Evolutionary conservation across 2,888 invertebrate species (phyloP), one percentile per base, ranked within the genome.

Genomic region (Pardosa pseudoannulata): DNA sequence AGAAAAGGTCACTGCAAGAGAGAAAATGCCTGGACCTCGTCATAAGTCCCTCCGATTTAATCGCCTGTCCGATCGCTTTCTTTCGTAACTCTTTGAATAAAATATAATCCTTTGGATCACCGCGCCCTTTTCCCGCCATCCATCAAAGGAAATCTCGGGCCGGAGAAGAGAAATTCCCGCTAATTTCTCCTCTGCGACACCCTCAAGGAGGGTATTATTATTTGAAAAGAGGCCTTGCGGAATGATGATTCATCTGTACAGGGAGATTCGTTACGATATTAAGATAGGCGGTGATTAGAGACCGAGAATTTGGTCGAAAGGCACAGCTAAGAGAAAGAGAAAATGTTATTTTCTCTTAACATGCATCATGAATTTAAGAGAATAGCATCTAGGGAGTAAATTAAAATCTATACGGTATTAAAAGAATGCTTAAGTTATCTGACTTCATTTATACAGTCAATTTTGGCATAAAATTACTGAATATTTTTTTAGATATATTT

Each of bases 171-270:
- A 46, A n/a, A 13, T 11, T 46, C 5, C 2, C 56, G 56, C 23
- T 56, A 56, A 56, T 56, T 56, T 56, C 56, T 56, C 56, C 1
- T 56, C 56, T 56, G 56, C 56, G 56, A 56, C 56, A 56, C 56
- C 56, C 56, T 23, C 3, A 11, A 56, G 23, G 23, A 56, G 56
- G 56, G 56, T 56, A 56, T 56, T 56, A 56, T 56, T 56, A 56
- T 56, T 56, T 56, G 56, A 56, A 56, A 23, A 1, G 56, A 56
- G 56, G 56, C 16, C 23, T 56, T 56, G 11, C 6, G 56, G 56
- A 16, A 23, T 6, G 56, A 56, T 56, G 56, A 56, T 23, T 56
- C 56, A 56, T 56, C 1, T 6, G 56, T 19, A 19, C n/a, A n/a
- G n/a, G 1, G 23, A 56, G 56, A 23, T 56, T 23, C 23, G 56